A percentile compares a stretch with the other conserved stretches of the same genome.
Evolutionary conservation across 2,113 vertebrate species (phyloP).

Genomic region (Gambusia holbrooki): DNA sequence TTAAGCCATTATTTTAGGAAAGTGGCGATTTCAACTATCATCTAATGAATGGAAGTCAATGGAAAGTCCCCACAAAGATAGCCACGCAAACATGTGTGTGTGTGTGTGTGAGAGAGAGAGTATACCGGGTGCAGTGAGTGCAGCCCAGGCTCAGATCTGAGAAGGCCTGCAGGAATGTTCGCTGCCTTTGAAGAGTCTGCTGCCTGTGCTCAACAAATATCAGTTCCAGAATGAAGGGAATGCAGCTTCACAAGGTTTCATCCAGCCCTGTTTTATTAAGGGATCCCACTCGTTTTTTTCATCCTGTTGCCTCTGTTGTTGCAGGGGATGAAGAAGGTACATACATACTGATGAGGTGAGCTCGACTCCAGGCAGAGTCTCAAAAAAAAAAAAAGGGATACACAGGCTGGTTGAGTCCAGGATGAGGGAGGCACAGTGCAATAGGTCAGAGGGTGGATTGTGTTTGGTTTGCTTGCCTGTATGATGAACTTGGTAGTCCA

Average conservation of each 20-base stretch:
- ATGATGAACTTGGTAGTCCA: background rate
- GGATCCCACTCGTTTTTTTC: conserved; percentile 67
- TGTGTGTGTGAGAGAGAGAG: conserved; percentile 6
- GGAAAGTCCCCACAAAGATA: no score
- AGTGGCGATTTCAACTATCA: no score
- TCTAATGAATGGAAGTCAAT: no score
- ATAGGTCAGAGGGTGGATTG: conserved; percentile 20
- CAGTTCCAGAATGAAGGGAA: conserved; percentile 76
- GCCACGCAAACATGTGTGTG: background rate
- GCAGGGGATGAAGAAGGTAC: conserved; percentile 55
- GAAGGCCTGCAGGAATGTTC: conserved; percentile 76
- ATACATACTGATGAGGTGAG: conserved; percentile 74
- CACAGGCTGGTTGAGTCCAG: conserved; percentile 23
- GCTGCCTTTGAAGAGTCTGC: conserved; percentile 76
- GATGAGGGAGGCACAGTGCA: conserved; percentile 38
- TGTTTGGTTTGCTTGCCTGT: background rate
- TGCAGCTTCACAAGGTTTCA: conserved; percentile 72
- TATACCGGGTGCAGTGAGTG: conserved; percentile 48
- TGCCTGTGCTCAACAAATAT: conserved; percentile 75
- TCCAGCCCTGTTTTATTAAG: conserved; percentile 78
- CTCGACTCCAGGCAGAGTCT: conserved; percentile 51
- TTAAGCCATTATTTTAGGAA: no score
- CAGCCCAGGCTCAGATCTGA: conserved; percentile 70
- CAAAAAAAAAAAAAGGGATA: conserved; percentile 51
- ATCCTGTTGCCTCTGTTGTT: conserved; percentile 68